Conservation (phyloP, 2,888 invertebrate genomes). For the Apeira syringaria region DNA sequence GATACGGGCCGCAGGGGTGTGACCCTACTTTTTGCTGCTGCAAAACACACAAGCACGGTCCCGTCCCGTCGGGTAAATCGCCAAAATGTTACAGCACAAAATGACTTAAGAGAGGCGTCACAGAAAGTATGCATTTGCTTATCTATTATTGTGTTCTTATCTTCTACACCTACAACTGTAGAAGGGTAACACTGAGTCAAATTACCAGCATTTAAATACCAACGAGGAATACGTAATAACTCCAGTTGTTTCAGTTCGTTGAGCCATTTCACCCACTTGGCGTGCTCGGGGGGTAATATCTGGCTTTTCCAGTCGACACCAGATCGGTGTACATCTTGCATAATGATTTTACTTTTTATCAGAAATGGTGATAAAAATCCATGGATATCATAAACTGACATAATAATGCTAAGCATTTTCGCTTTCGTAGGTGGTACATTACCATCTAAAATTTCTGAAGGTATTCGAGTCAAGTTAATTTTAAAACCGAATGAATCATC, state of each 20-base stretch:
- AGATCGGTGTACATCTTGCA: conserved; percentile 21
- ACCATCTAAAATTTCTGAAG: conserved; percentile 15
- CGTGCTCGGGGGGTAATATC: neutral
- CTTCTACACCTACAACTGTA: neutral
- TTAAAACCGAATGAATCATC: conserved; percentile 23
- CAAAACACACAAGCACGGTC: neutral
- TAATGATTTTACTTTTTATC: conserved; percentile 27
- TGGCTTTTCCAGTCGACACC: conserved; percentile 19
- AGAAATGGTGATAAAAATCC: conserved; percentile 29
- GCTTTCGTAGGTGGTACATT: conserved; percentile 24
- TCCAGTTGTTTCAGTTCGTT: conserved; percentile 1
- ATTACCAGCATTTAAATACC: neutral
- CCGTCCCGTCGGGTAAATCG: neutral
- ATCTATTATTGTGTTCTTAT: neutral
- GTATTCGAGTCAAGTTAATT: conserved; percentile 19
- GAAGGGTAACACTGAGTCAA: neutral
- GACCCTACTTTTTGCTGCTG: neutral
- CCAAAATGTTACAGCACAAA: neutral
- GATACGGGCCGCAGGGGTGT: neutral
- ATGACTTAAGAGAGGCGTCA: conserved; percentile 4
- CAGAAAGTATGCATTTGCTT: conserved; percentile 13
- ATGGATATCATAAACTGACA: conserved; percentile 27
- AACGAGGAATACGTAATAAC: conserved; percentile 9
- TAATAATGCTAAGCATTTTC: conserved; percentile 21
- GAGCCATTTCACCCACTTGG: conserved; percentile 10